Evolutionary conservation across 2,888 invertebrate genomes (phyloP).

Genomic region (Ectemnius continuus): DNA sequence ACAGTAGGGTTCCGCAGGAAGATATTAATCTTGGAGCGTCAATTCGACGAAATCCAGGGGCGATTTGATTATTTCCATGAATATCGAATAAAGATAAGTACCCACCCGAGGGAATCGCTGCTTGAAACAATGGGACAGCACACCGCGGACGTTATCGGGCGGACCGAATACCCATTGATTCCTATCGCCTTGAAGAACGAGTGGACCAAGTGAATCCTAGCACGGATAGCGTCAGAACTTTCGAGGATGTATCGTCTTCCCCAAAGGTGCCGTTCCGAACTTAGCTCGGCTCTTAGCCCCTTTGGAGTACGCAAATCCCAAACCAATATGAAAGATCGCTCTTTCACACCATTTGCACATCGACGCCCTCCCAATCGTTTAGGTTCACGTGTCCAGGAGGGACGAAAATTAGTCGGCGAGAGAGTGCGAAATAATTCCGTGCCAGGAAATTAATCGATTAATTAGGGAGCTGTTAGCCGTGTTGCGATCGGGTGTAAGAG

Average conservation of each 20-base stretch:
- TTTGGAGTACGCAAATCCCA: conserved; percentile 20
- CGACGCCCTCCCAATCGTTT: not conserved
- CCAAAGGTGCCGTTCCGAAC: conserved; percentile 30
- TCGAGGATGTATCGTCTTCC: conserved; percentile 53
- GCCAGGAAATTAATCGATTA: conserved; percentile 62
- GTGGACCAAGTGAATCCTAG: conserved; percentile 66
- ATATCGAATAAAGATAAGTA: conserved; percentile 69
- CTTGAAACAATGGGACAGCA: conserved; percentile 65
- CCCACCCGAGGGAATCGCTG: conserved; percentile 59
- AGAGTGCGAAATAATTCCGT: conserved; percentile 31
- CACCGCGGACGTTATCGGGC: conserved; percentile 64
- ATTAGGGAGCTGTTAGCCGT: conserved; percentile 59
- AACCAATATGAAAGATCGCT: conserved; percentile 19
- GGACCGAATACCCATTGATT: conserved; percentile 67
- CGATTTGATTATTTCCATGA: conserved; percentile 69
- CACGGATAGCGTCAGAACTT: conserved; percentile 63
- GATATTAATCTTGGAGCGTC: conserved; percentile 1
- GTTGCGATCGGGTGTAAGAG: conserved; percentile 41
- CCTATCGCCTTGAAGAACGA: conserved; percentile 63
- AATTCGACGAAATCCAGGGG: conserved; percentile 44
- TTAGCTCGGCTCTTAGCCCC: conserved; percentile 8
- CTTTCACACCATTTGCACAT: not conserved
- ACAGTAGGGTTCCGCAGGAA: not conserved
- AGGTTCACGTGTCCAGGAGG: not conserved
- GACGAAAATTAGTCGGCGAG: conserved; percentile 3